Conservation (phyloP, 1,140 invertebrate genomes). For the Coboldia fuscipes region DNA sequence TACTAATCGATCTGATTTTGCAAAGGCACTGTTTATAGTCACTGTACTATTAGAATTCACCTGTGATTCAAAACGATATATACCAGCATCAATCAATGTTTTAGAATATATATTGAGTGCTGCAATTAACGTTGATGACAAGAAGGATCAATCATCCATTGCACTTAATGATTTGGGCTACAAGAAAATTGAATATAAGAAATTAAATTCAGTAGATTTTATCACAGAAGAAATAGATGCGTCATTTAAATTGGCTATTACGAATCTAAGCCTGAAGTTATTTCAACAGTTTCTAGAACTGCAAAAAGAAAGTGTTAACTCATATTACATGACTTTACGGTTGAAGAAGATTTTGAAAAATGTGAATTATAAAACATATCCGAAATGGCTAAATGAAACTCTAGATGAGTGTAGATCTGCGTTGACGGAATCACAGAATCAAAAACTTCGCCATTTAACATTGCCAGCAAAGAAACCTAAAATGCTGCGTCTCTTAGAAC, state of each 20-base stretch:
- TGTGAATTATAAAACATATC: conserved; percentile 36
- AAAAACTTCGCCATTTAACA: conserved; percentile 19
- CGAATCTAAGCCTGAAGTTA: too few relatives aligned
- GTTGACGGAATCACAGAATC: conserved; percentile 4
- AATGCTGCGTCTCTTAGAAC: conserved; percentile 61
- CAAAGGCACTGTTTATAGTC: conserved; percentile 56
- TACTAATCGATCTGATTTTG: conserved; percentile 37
- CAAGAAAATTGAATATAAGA: too few relatives aligned
- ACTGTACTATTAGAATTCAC: conserved; percentile 60
- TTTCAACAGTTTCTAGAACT: conserved; percentile 30
- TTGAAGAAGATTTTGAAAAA: conserved; percentile 24
- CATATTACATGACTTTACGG: conserved; percentile 16
- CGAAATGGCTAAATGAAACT: conserved; percentile 26
- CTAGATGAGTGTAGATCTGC: conserved; percentile 11
- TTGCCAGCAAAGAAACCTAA: conserved; percentile 51
- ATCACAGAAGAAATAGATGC: too few relatives aligned
- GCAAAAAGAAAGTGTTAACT: conserved; percentile 22
- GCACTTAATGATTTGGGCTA: too few relatives aligned
- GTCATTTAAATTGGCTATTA: too few relatives aligned
- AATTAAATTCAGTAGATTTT: too few relatives aligned
- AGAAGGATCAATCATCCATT: too few relatives aligned
- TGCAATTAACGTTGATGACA: too few relatives aligned
- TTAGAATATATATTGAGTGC: too few relatives aligned
- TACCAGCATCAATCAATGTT: conserved; percentile 58
- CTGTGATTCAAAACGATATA: conserved; percentile 52